Base-by-base conservation (phyloP, 2,888 invertebrate species). In the Resseliella maxima region DNA sequence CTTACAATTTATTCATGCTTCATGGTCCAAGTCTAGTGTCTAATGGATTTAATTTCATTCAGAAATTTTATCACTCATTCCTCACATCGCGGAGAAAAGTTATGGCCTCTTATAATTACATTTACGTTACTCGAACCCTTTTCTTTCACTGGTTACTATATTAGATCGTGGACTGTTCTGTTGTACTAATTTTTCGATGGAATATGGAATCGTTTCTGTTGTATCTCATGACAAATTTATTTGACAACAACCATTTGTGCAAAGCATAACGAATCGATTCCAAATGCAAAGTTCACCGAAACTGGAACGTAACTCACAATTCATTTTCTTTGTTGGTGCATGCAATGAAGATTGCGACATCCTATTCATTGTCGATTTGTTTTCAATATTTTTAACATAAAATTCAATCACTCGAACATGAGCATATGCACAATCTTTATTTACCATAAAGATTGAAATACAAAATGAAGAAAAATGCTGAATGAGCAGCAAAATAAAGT, bases 11-110 rank as follows among this genome's bases (percentile, higher is more conserved):
- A 38, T 83, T 38, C 36, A 83, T 83, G 38, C 83, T 83, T 83
- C 83, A 83, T 83, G 83, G 83, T 83, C 83, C 38, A 38, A n/a
- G 38, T 83, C 83, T 83, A 38, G 38, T 38, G 38, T 38, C 35
- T 38, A n/a, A 83, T 83, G 83, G 83, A 83, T 83, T 83, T 83
- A 83, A 83, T 83, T 83, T 83, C 83, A 83, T 83, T 83, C 38
- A 38, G 83, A 83, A 83, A n/a, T 38, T 83, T 83, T 38, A 21
- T 21, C 8, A 8, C 36, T 36, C 72, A 38, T 18, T 83, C 83
- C 15, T 72, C 10, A 15, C 83, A 83, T 83, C 38, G 1, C 18
- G 64, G 24, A 15, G 38, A 38, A 36, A 83, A 83, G n/a, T 83
- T 83, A 83, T 38, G 38, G 38, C 24, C n/a, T 83, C 12, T 10